Conservation (phyloP, 1,140 invertebrate species). For the Cyphomyrmex costatus region DNA sequence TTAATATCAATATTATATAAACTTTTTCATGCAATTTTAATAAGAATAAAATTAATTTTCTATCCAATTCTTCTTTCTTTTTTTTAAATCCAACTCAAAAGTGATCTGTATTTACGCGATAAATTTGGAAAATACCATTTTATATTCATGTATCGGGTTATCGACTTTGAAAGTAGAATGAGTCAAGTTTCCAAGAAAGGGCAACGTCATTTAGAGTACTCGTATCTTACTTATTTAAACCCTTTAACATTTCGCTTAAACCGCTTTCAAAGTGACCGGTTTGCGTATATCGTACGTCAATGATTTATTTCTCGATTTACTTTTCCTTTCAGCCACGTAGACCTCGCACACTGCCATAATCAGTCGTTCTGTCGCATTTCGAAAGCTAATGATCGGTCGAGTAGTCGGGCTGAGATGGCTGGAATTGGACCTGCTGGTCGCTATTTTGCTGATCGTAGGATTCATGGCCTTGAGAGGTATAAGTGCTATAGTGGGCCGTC, state of each 20-base stretch:
- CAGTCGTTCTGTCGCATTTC: constrained; percentile 29
- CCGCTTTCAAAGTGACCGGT: constrained; percentile 19
- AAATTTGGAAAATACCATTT: background rate
- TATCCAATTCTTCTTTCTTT: background rate
- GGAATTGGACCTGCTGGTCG: constrained; percentile 65
- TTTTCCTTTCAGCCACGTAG: constrained; percentile 21
- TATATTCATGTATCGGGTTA: background rate
- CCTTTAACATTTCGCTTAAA: background rate
- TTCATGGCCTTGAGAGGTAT: constrained; percentile 64
- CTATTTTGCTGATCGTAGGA: constrained; percentile 50
- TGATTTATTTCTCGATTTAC: constrained; percentile 31
- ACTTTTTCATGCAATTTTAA: background rate
- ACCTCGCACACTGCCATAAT: background rate
- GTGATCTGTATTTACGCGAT: background rate
- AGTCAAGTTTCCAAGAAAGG: constrained; percentile 24
- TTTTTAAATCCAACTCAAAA: constrained; percentile 2
- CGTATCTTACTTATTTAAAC: background rate
- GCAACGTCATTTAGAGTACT: background rate
- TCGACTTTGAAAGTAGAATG: constrained; percentile 2
- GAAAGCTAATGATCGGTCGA: constrained; percentile 59
- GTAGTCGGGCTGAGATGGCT: constrained; percentile 78
- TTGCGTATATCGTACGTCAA: constrained; percentile 1
- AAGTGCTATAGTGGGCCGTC: constrained; percentile 60
- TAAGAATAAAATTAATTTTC: background rate
- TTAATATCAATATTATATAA: constrained; percentile 5